Percentiles rank a stretch among this genome's conserved stretches.
Conservation (phyloP, 2,797 vertebrate species). For the Rousettus madagascariensis region DNA sequence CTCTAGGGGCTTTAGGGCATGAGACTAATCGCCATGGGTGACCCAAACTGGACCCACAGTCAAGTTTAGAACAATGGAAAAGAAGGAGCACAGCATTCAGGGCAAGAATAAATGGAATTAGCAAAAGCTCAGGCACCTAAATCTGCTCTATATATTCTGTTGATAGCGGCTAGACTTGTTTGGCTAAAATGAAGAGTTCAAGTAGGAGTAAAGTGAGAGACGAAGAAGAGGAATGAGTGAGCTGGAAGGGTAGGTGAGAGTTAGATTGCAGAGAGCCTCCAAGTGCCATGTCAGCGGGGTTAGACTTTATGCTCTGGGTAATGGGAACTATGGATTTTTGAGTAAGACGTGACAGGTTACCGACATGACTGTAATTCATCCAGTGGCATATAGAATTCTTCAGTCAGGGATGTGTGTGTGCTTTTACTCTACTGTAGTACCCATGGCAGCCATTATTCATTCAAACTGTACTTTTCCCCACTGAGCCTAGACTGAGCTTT, state of each 20-base stretch:
- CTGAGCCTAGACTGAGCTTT: neutral
- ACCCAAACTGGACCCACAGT: neutral
- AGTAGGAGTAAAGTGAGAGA: neutral
- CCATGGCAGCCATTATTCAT: neutral
- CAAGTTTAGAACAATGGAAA: neutral
- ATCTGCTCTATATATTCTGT: neutral
- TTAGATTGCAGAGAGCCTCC: neutral
- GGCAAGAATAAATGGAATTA: constrained; percentile 1
- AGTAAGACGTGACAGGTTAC: neutral
- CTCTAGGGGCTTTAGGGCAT: neutral
- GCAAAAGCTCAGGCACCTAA: neutral
- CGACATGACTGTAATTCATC: neutral
- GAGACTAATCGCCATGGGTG: neutral
- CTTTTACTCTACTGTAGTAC: neutral
- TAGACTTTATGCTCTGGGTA: neutral
- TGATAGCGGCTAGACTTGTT: neutral
- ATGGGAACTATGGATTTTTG: neutral
- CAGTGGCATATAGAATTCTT: neutral
- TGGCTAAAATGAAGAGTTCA: constrained; percentile 46
- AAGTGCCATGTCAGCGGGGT: neutral
- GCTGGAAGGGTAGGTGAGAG: neutral
- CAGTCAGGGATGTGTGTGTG: neutral
- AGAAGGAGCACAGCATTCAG: neutral
- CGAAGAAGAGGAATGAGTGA: neutral
- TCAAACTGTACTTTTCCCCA: neutral